Percentiles rank a stretch among this genome's conserved stretches.
These are phyloP conservation scores for Lymantria dispar DNA, from an alignment of 2,888 invertebrate species.

Conservation along the genomic window DNA sequence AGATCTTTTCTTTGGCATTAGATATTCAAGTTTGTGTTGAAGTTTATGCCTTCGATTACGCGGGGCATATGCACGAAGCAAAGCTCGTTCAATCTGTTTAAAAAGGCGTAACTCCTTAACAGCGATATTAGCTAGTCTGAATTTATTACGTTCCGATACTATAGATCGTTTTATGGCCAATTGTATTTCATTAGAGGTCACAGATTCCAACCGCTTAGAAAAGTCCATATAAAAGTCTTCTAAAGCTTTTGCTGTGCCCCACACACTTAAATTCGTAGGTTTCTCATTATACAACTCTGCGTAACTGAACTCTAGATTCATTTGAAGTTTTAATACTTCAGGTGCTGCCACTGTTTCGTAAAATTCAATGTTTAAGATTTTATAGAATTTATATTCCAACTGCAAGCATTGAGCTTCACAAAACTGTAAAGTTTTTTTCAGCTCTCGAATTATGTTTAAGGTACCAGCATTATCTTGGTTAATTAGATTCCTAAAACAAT, in stretches of 20 bases:
- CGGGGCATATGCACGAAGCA: conserved; percentile 67
- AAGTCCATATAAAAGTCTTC: conserved; percentile 80
- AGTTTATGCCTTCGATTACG: conserved; percentile 7
- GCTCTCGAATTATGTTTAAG: conserved; percentile 46
- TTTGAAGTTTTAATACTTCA: conserved; percentile 79
- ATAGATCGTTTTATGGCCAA: conserved; percentile 76
- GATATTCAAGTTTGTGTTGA: conserved; percentile 5
- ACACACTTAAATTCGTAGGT: conserved; percentile 79
- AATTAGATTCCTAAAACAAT: conserved; percentile 63
- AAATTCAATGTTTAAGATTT: conserved; percentile 81
- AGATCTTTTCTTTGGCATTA: conserved; percentile 13
- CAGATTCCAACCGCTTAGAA: conserved; percentile 63
- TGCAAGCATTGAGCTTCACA: conserved; percentile 75
- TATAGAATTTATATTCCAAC: conserved; percentile 78
- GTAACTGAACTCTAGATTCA: conserved; percentile 85
- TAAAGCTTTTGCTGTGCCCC: conserved; percentile 81
- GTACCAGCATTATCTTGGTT: conserved; percentile 49
- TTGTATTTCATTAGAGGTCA: conserved; percentile 78
- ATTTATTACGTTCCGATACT: conserved; percentile 70
- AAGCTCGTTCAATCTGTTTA: conserved; percentile 64
- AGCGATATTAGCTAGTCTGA: conserved; percentile 79
- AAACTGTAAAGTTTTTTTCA: conserved; percentile 52
- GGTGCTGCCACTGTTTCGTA: conserved; percentile 79
- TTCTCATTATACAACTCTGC: conserved; percentile 82
- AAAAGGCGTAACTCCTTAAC: conserved; percentile 80